A percentile compares a stretch with the other conserved stretches of the same genome.
Conservation (phyloP, 2,113 vertebrate genomes). For the Zeus faber region DNA sequence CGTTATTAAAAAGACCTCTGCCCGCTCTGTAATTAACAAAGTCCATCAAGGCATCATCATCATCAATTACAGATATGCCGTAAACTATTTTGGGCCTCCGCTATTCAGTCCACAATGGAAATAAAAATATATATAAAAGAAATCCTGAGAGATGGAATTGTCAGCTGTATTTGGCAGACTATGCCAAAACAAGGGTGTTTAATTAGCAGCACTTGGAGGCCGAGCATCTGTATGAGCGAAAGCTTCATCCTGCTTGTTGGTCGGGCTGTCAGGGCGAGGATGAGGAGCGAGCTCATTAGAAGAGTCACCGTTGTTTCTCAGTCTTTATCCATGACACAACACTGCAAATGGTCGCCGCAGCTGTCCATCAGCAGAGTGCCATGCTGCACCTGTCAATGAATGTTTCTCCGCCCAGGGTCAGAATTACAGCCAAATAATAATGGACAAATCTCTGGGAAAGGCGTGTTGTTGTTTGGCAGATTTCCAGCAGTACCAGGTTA, state of each 20-base stretch:
- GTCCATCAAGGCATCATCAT: conserved; percentile 36
- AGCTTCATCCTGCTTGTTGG: conserved; percentile 32
- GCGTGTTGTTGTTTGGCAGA: too few species aligned
- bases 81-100: conserved; percentile 25
- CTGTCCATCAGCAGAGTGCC: conserved; percentile 41
- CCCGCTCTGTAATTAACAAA: conserved; percentile 36
- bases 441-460: too few species aligned
- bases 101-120: too few species aligned
- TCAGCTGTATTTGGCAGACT: too few species aligned
- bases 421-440: too few species aligned
- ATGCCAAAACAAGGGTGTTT: too few species aligned
- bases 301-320: background rate
- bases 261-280: conserved; percentile 29
- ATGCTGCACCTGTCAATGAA: conserved; percentile 50
- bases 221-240: background rate
- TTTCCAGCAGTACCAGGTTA: too few species aligned
- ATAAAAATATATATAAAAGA: too few species aligned
- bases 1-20: conserved; percentile 44
- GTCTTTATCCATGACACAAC: conserved; percentile 25
- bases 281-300: conserved; percentile 47
- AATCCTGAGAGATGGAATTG: too few species aligned
- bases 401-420: too few species aligned
- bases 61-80: conserved; percentile 35
- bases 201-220: too few species aligned
- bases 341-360: conserved; percentile 32